These are phyloP conservation scores for Dendrocopos noguchii DNA, from an alignment of 2,113 vertebrate genomes.

Conservation along the genomic window DNA sequence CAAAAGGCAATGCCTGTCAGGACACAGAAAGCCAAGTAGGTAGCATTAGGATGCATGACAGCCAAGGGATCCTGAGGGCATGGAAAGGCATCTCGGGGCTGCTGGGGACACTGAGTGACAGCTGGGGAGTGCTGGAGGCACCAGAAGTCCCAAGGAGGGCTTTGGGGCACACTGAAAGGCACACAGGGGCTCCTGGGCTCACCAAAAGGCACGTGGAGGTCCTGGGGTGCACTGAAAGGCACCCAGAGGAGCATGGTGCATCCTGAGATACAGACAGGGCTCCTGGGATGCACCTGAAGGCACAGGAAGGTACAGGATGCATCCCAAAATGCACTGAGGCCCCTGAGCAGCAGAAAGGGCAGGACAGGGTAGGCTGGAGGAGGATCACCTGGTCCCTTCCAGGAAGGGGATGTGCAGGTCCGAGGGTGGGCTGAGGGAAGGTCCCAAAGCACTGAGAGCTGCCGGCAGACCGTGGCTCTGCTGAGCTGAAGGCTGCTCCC, in stretches of 20 bases:
- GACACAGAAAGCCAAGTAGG: not conserved
- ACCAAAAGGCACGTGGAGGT: not conserved
- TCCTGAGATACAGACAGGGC: not conserved
- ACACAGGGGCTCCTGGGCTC: not conserved
- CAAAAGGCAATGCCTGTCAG: not conserved
- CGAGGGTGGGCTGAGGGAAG: not conserved
- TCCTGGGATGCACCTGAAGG: not conserved
- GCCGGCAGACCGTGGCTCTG: fast-evolving
- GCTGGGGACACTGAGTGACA: not conserved
- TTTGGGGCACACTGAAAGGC: not conserved
- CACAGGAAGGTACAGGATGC: fast-evolving
- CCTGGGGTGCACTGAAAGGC: not conserved
- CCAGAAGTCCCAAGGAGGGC: not conserved
- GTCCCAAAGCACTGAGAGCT: not conserved
- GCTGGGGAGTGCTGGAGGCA: not conserved
- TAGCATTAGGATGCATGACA: not conserved
- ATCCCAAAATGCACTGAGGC: not conserved
- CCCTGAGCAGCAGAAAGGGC: not conserved
- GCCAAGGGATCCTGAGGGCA: not conserved
- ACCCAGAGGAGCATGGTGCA: not conserved
- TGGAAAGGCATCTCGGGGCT: not conserved
- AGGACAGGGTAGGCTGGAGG: not conserved
- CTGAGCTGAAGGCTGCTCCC: not conserved
- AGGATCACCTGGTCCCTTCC: not conserved
- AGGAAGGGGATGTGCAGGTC: not conserved